Conservation (phyloP, 1,140 invertebrate genomes). For the Ceratina australensis region DNA sequence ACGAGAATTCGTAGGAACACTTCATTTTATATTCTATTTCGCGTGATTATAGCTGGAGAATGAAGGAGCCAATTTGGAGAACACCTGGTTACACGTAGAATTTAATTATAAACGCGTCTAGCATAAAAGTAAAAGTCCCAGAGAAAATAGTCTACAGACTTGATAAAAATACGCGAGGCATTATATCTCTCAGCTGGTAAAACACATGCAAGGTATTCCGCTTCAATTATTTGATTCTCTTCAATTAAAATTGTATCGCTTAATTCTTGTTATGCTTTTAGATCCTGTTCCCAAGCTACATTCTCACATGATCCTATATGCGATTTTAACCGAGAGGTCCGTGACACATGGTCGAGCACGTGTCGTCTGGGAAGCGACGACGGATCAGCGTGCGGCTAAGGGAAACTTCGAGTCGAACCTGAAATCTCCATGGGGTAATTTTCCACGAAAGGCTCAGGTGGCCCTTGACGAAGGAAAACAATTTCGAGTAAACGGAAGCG, state of each 20-base stretch:
- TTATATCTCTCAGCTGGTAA: too few relatives aligned
- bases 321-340: slow-evolving; percentile 9
- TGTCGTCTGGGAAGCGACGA: slow-evolving; percentile 42
- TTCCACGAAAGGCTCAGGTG: neutral
- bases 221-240: too few relatives aligned
- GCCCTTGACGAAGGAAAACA: neutral
- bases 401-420: neutral
- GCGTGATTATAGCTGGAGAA: too few relatives aligned
- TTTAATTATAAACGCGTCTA: too few relatives aligned
- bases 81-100: too few relatives aligned
- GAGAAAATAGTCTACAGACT: too few relatives aligned
- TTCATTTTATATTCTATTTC: too few relatives aligned
- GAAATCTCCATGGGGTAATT: neutral
- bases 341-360: slow-evolving; percentile 39
- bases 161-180: too few relatives aligned
- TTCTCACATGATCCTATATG: slow-evolving; percentile 10
- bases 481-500: neutral
- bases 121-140: too few relatives aligned
- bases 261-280: neutral
- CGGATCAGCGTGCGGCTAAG: neutral
- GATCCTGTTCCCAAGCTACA: neutral
- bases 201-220: too few relatives aligned
- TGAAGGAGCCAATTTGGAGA: neutral
- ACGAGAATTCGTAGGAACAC: too few relatives aligned
- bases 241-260: too few relatives aligned